phyloP scores from a whole-genome alignment of 2,797 vertebrate genomes.

The Sebastes taczanowskii region DNA sequence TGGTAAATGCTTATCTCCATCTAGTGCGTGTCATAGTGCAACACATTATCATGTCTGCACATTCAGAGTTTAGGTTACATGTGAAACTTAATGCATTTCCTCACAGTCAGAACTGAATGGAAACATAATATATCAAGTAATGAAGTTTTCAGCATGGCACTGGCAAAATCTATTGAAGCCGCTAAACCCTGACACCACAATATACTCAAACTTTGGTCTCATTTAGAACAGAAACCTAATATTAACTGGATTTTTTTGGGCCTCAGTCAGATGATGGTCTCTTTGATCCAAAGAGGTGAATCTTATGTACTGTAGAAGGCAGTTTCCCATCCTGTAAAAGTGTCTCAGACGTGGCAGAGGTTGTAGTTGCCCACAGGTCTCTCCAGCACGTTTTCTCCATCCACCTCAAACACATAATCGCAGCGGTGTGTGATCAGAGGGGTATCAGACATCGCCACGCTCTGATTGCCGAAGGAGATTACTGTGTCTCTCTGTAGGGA shows the following conservation, averaged over 20 bases:
- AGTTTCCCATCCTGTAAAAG: not conserved
- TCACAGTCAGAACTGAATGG: not conserved
- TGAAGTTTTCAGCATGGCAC: constrained; percentile 55
- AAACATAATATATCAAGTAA: constrained; percentile 31
- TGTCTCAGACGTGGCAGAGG: constrained; percentile 86
- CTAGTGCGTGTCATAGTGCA: not conserved
- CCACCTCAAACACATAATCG: constrained; percentile 83
- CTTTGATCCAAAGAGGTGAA: not conserved
- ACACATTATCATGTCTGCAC: not conserved
- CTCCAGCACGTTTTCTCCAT: constrained; percentile 80
- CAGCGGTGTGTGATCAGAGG: constrained; percentile 79
- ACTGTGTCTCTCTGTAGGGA: constrained; percentile 75
- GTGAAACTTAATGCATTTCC: constrained; percentile 1
- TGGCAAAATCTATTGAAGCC: constrained; percentile 20
- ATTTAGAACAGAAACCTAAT: not conserved
- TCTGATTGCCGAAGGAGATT: constrained; percentile 76
- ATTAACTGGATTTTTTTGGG: not conserved
- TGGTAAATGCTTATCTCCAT: constrained; percentile 1
- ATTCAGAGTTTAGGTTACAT: not conserved
- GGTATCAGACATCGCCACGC: constrained; percentile 75
- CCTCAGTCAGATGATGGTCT: not conserved
- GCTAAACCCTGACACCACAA: constrained; percentile 9
- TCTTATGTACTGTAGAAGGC: constrained; percentile 44
- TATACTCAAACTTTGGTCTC: not conserved
- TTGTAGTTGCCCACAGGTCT: constrained; percentile 78